Base-by-base conservation (phyloP, 1,140 invertebrate species). In the Amphibalanus amphitrite region DNA sequence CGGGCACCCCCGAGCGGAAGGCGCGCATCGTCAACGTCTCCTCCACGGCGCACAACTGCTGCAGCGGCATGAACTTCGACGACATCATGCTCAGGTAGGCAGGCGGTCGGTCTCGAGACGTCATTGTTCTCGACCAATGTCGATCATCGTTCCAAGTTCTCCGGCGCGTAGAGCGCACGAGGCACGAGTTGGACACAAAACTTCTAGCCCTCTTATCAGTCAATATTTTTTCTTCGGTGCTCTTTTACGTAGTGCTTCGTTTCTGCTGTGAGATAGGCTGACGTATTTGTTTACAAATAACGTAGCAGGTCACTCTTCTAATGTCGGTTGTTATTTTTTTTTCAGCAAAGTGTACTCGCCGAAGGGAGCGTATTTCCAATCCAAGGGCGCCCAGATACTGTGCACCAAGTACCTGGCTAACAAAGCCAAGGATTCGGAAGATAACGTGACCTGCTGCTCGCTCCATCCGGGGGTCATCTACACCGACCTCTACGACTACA, bases 381-480 rank as follows among this genome's bases (percentile, higher is more conserved):
- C 92, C 17, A 96, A 96, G 84, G 80, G 95, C 69, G 90, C 91
- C 33, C 90, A 94, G 82, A 82, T 93, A 68, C 83, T 93, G 79
- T 89, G 86, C 73, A 88, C 91, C 1, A 85, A 85, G 73, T 84
- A 85, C 76, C 79, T 94, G 23, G 85, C 91, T 74, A 80, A 81
- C 17, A 73, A 86, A 3, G 77, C 90, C 25, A 78, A 82, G 77
- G 79, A 83, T n/a, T 80, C 85, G 71, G 81, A 84, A 3, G 76
- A 81, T 8, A 79, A 80, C 69, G 85, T 95, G 0, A 84, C 86
- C 78, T 82, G 86, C 0, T 88, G 88, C 77, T 84, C 88, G 0
- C 86, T 95, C 17, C 93, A 96, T 83, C 93, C 93, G 10, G 93
- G 93, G 26, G 83, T 96, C 65, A 89, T 95, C 1, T 85, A 90